Conservation (phyloP, 2,797 vertebrate genomes). For the Taeniopygia guttata region DNA sequence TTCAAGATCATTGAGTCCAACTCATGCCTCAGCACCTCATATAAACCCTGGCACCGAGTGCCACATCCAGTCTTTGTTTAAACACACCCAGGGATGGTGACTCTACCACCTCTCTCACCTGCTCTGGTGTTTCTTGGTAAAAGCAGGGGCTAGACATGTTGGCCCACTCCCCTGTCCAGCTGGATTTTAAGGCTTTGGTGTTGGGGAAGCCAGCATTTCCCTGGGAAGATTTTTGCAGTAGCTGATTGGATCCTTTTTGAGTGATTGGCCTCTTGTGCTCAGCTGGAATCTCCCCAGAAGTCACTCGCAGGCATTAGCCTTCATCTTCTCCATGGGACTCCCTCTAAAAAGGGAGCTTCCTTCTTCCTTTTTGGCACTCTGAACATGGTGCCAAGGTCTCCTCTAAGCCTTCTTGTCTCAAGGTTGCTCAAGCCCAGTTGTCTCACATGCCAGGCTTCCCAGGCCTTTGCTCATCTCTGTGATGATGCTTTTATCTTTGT, state of each 20-base stretch:
- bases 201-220: neutral
- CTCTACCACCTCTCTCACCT: neutral
- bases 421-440: neutral
- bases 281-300: neutral
- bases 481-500: neutral
- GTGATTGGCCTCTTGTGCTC: neutral
- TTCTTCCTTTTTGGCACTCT: neutral
- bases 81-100: neutral
- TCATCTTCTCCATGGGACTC: neutral
- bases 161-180: neutral
- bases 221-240: neutral
- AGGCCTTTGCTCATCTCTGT: neutral
- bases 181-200: accelerated
- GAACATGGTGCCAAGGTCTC: neutral
- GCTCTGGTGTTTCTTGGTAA: neutral
- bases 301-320: accelerated
- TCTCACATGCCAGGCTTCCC: neutral
- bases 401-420: neutral
- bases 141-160: neutral
- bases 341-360: neutral
- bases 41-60: neutral
- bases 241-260: neutral
- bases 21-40: neutral
- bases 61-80: neutral
- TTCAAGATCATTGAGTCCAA: neutral